Conservation (phyloP, 1,140 invertebrate species). For the Aphis craccivora region DNA sequence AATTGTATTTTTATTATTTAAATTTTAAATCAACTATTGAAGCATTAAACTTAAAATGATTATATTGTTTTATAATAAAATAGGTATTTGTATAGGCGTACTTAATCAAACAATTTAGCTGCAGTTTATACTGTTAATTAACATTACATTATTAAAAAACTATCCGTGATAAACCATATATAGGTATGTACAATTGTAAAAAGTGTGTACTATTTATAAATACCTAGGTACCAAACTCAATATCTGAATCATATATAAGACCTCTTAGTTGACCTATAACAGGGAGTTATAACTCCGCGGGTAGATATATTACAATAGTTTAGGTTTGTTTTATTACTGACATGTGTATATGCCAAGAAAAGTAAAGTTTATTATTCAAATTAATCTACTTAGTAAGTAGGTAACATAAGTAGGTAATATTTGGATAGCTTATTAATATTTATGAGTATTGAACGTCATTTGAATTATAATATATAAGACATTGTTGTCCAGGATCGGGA, state of each 20-base stretch:
- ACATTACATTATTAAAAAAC: not conserved
- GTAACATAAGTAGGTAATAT: not conserved
- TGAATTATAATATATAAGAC: not conserved
- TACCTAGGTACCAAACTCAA: not conserved
- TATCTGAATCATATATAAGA: not conserved
- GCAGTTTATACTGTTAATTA: not conserved
- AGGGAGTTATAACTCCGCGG: not conserved
- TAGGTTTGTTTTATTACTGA: not conserved
- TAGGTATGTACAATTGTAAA: not conserved
- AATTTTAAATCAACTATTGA: too few relatives aligned
- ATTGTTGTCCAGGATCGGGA: conserved; percentile 4
- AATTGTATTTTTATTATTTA: too few relatives aligned
- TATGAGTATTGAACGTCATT: not conserved
- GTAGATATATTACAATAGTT: not conserved
- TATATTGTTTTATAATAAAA: not conserved
- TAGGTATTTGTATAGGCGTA: not conserved
- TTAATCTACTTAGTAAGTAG: not conserved
- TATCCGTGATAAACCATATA: not conserved
- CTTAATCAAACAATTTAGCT: not conserved
- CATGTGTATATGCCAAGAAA: not conserved
- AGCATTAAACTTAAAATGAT: not conserved
- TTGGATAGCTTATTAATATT: conserved; percentile 12
- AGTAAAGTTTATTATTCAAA: conserved; percentile 16
- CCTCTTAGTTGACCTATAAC: not conserved
- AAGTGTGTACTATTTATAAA: not conserved